phyloP scores from a whole-genome alignment of 2,113 vertebrate genomes.

The Brachypodius melanocephalos region DNA sequence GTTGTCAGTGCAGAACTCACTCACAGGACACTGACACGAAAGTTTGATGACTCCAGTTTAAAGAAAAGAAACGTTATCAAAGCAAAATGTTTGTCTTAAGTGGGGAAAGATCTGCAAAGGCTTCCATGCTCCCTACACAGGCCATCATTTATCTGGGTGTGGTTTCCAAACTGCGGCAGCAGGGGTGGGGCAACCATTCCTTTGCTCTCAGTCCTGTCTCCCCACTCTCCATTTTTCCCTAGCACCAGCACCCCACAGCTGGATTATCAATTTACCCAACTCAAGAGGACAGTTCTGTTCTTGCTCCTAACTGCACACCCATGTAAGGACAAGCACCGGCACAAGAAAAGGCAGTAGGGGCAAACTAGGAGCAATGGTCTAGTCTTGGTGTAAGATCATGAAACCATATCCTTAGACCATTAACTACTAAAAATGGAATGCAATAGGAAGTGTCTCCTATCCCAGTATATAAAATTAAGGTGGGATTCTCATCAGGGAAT shows the following conservation, averaged over 20 bases:
- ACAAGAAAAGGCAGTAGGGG: neutral
- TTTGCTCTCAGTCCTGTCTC: neutral
- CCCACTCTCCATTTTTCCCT: neutral
- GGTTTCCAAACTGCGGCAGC: neutral
- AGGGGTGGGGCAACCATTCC: neutral
- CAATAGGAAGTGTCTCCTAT: neutral
- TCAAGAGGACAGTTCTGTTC: neutral
- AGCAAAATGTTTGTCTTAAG: neutral
- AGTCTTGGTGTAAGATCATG: neutral
- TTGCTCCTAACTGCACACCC: neutral
- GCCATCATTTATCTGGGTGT: neutral
- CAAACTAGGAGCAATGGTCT: neutral
- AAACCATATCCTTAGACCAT: neutral
- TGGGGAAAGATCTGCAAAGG: neutral
- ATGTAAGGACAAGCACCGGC: neutral
- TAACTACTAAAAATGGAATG: neutral
- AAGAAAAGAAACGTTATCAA: neutral
- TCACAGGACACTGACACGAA: neutral
- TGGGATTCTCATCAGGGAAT: neutral
- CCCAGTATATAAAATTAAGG: neutral
- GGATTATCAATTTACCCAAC: neutral
- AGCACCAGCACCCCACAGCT: neutral
- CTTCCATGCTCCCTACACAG: neutral
- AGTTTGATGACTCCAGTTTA: neutral
- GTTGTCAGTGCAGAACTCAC: neutral